Evolutionary conservation across 2,113 vertebrate species (phyloP).

Genomic region (Caranx ignobilis): DNA sequence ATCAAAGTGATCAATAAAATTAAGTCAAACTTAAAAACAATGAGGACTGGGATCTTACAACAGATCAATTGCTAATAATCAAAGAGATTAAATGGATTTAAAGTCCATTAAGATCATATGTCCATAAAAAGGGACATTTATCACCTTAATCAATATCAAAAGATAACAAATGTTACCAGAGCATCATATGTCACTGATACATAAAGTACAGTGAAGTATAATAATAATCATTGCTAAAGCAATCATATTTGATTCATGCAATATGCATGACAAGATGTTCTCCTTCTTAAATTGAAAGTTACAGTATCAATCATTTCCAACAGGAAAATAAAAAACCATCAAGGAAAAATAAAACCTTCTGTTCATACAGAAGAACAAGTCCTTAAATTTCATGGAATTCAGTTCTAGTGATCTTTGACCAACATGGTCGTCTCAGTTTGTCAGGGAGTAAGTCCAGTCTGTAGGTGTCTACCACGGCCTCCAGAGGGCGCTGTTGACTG

Average conservation of each 20-base stretch:
- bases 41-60: constrained; percentile 11
- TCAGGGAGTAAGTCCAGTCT: constrained; percentile 22
- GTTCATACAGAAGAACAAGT: constrained; percentile 22
- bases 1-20: constrained; percentile 12
- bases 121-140: constrained; percentile 3
- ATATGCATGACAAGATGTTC: constrained; percentile 30
- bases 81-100: background rate
- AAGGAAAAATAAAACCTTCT: background rate
- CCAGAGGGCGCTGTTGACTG: constrained; percentile 64
- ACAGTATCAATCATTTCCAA: constrained; percentile 26
- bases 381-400: background rate
- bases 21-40: background rate
- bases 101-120: background rate
- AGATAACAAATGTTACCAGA: background rate
- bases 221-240: constrained; percentile 14
- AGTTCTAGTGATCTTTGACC: constrained; percentile 31
- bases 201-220: background rate
- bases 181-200: background rate
- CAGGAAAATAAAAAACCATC: constrained; percentile 8
- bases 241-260: constrained; percentile 40
- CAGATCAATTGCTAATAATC: background rate
- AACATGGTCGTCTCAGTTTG: constrained; percentile 46
- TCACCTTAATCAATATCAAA: background rate
- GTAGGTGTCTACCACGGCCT: constrained; percentile 70
- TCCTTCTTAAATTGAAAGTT: constrained; percentile 39